Evolutionary conservation across 2,113 vertebrate genomes (phyloP).

Genomic region (Rhinoderma darwinii): DNA sequence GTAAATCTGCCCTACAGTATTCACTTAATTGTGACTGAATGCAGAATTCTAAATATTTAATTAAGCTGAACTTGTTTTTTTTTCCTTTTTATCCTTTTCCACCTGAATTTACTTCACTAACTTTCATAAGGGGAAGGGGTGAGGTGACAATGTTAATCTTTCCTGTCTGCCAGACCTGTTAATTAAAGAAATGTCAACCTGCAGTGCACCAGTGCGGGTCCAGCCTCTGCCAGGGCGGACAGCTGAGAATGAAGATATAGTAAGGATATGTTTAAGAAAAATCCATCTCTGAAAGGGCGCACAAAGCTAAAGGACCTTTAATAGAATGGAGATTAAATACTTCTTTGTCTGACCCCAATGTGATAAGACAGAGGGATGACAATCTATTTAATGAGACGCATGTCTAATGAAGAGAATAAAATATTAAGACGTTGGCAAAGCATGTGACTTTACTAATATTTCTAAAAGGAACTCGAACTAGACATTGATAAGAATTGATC

Average conservation of each 20-base stretch:
- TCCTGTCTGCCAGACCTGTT: background rate
- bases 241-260: slow-evolving; percentile 5
- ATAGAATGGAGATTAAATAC: background rate
- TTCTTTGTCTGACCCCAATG: background rate
- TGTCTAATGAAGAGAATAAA: background rate
- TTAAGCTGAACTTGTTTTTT: no score
- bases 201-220: background rate
- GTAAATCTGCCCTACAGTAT: no score
- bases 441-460: background rate
- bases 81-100: no score
- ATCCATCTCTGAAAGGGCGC: background rate
- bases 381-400: background rate
- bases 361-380: background rate
- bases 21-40: no score
- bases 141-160: background rate
- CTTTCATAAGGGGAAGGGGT: no score
- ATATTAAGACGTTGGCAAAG: background rate
- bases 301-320: background rate
- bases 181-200: slow-evolving; percentile 21
- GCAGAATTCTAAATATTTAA: no score
- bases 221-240: background rate
- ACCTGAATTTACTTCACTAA: no score
- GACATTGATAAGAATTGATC: no score
- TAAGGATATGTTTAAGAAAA: background rate
- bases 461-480: no score